Evolutionary conservation across 64 coral and sea anemone genomes (phyloP), one percentile per base, ranked within the genome.

Genomic region (Porites australiensis): DNA sequence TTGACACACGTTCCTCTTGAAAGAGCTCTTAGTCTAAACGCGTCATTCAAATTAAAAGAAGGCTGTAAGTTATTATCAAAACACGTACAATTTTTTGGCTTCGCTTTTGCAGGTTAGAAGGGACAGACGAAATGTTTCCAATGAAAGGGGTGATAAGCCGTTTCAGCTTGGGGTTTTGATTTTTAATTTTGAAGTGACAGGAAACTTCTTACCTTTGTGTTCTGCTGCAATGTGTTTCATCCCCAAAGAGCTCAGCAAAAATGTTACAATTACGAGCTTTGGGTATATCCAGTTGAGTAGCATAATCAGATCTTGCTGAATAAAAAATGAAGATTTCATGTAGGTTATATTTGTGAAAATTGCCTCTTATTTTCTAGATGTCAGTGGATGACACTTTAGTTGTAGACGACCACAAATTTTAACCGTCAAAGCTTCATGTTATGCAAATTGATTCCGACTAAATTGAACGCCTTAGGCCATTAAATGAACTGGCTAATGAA

Each of bases 401-500:
- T 3, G n/a, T 8, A 20, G 4, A 21, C 21, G 27, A 70, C 2
- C 12, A 54, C 53, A 20, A 47, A 79, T 27, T 57, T 57, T 19
- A 8, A 37, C 27, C 27, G 27, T 13, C 37, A 62, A 44, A 65
- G 48, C 73, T 46, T 11, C 15, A 48, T 48, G 22, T 83, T 64
- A 83, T 83, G 79, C 61, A 64, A 83, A 83, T 83, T 6, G 4
- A n/a, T 83, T 4, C 44, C 13, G 19, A 60, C 19, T 55, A 3
- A 79, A 57, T 58, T 23, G 50, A 13, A 58, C 6, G 13, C n/a
- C 79, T 82, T 58, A 37, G 27, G 27, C 27, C 27, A 37, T 63
- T 62, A 83, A 83, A 83, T 66, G 6, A 64, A 83, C 45, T 81
- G 78, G 15, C 7, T 16, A 60, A 37, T 23, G 57, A 81, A 44